These are phyloP conservation scores for Parascotia fuliginaria DNA, from an alignment of 2,888 invertebrate species.

Conservation along the genomic window DNA sequence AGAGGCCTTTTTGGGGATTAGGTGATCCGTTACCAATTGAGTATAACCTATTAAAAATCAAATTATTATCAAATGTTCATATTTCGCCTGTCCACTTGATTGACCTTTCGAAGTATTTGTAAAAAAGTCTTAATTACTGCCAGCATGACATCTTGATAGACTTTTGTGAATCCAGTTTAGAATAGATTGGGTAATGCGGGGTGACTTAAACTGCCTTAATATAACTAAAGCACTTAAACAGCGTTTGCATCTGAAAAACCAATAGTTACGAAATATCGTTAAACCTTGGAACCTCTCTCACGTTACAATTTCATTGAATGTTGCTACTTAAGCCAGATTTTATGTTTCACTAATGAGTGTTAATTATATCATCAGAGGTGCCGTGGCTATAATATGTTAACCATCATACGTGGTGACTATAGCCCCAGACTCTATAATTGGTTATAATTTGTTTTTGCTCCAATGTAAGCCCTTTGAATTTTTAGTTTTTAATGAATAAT, in stretches of 20 bases:
- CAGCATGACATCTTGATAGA: neutral
- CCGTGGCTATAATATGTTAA: slow-evolving; percentile 55
- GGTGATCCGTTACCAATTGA: slow-evolving; percentile 44
- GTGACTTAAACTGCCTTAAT: neutral
- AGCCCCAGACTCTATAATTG: slow-evolving; percentile 55
- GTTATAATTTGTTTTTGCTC: slow-evolving; percentile 56
- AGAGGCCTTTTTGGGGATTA: slow-evolving; percentile 55
- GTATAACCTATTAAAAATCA: slow-evolving; percentile 36
- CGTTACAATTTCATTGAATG: slow-evolving; percentile 45
- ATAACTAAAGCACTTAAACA: slow-evolving; percentile 12
- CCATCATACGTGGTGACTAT: slow-evolving; percentile 46
- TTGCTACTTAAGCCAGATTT: slow-evolving; percentile 35
- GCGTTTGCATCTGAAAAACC: slow-evolving; percentile 20
- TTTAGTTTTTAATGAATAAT: slow-evolving; percentile 43
- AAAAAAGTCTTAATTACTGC: neutral
- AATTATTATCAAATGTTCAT: slow-evolving; percentile 34
- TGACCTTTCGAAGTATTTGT: slow-evolving; percentile 1
- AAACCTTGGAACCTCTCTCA: slow-evolving; percentile 41
- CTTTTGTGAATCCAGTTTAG: neutral
- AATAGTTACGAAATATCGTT: slow-evolving; percentile 32
- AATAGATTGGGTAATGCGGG: neutral
- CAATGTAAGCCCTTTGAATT: slow-evolving; percentile 48
- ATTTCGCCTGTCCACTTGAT: slow-evolving; percentile 7
- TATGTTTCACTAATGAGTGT: slow-evolving; percentile 61
- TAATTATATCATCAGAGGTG: slow-evolving; percentile 64